phyloP scores from a whole-genome alignment of 2,113 vertebrate species.

The Microcebus ravelobensis region DNA sequence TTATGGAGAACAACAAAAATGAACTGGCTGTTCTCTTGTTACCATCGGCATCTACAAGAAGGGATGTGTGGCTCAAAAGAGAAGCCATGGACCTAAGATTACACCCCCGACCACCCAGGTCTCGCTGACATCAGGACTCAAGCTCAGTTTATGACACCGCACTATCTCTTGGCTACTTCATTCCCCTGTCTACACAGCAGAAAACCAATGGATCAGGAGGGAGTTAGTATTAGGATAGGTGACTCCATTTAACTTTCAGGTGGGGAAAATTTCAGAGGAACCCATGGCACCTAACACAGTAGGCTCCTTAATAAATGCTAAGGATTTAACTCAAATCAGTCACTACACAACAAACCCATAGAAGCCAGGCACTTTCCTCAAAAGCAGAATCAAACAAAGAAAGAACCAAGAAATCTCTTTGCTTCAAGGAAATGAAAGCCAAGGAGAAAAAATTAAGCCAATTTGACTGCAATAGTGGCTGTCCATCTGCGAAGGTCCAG shows the following conservation, averaged over 20 bases:
- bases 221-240: not conserved
- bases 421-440: constrained; percentile 47
- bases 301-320: not conserved
- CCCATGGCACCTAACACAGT: not conserved
- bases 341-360: not conserved
- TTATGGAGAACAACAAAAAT: not conserved
- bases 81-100: no score
- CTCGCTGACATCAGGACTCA: not conserved
- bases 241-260: not conserved
- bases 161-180: not conserved
- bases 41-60: not conserved
- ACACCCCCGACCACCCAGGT: not conserved
- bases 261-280: not conserved
- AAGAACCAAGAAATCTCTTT: not conserved
- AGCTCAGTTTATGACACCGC: not conserved
- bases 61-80: not conserved
- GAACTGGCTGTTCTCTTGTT: not conserved
- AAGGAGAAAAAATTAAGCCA: not conserved
- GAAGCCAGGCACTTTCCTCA: constrained; percentile 9
- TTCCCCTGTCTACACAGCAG: not conserved
- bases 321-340: not conserved
- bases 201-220: not conserved
- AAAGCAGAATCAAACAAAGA: constrained; percentile 39
- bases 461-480: not conserved
- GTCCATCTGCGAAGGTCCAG: not conserved